A percentile compares a stretch with the other conserved stretches of the same genome.
These are phyloP conservation scores for Neomorphus geoffroyi DNA, from an alignment of 2,797 vertebrate species.

Conservation along the genomic window DNA sequence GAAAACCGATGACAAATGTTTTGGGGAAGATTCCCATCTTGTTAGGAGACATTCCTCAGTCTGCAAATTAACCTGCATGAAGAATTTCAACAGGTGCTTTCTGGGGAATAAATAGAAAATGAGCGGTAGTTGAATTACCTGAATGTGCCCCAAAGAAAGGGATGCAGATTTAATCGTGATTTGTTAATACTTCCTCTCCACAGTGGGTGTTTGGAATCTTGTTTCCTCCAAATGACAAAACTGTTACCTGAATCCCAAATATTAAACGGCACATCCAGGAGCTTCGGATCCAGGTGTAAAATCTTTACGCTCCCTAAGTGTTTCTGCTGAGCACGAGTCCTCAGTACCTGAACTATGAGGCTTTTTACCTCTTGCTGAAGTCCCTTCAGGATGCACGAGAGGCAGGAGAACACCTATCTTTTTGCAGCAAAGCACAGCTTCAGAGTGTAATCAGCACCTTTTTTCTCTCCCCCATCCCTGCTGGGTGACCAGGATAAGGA, in stretches of 20 bases:
- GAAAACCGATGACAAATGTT: background rate
- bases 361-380: accelerated
- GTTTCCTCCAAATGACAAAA: background rate
- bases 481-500: background rate
- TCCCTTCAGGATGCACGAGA: background rate
- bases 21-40: background rate
- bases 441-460: background rate
- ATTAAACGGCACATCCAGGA: accelerated
- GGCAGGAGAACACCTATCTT: background rate
- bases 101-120: background rate
- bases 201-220: background rate
- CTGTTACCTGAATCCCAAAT: background rate
- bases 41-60: background rate
- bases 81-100: background rate
- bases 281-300: too few species aligned
- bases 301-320: background rate
- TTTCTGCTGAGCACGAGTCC: background rate
- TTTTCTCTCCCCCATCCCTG: background rate
- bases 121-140: background rate
- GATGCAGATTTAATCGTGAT: background rate
- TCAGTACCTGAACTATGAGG: background rate
- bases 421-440: background rate
- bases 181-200: background rate
- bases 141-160: background rate
- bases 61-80: background rate